Evolutionary conservation across 2,113 vertebrate genomes (phyloP).

Genomic region (Apteryx owenii): DNA sequence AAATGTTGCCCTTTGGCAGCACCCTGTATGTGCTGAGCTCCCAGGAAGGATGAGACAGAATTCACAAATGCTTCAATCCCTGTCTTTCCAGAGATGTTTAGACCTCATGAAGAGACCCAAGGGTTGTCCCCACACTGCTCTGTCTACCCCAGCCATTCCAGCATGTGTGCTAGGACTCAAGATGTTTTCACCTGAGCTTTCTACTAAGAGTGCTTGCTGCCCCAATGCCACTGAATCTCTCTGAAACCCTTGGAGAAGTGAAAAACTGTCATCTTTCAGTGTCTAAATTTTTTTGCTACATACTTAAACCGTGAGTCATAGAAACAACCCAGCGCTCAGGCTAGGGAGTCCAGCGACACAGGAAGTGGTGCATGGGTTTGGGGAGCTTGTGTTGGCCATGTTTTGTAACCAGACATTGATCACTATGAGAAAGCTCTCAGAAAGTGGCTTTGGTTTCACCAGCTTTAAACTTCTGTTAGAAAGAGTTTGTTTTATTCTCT

Average conservation of each 20-base stretch:
- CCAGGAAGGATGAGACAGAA: neutral
- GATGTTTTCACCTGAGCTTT: neutral
- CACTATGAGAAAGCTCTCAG: neutral
- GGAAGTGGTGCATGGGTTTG: neutral
- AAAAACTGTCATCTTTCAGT: neutral
- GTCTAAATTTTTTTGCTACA: neutral
- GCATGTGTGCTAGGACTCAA: rapidly evolving
- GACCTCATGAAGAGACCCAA: neutral
- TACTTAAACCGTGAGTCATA: neutral
- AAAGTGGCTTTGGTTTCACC: neutral
- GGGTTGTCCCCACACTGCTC: neutral
- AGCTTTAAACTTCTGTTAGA: neutral
- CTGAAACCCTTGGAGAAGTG: neutral
- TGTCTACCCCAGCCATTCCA: neutral
- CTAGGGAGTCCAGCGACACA: neutral
- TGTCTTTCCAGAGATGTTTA: neutral
- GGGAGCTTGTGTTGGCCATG: neutral
- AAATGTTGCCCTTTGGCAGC: neutral
- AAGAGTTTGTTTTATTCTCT: neutral
- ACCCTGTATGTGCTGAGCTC: neutral
- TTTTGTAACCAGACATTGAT: neutral
- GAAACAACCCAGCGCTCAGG: neutral
- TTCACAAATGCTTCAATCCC: neutral
- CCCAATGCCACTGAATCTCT: neutral
- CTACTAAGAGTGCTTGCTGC: neutral